Percentiles rank a stretch among this genome's conserved stretches.
These are phyloP conservation scores for Cinara cedri DNA, from an alignment of 2,888 invertebrate genomes.

Conservation along the genomic window DNA sequence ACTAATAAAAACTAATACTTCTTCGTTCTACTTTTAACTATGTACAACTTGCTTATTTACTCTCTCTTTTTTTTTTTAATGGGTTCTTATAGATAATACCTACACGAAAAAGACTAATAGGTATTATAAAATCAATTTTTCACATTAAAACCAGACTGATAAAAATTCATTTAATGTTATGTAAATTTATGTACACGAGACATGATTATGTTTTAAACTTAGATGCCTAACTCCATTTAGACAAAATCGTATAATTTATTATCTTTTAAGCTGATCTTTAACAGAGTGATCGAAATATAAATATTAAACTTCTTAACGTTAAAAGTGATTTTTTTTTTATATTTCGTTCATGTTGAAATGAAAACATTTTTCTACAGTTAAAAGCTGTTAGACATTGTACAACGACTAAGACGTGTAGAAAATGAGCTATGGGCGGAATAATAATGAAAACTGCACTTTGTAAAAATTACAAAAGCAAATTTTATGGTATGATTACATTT, in stretches of 20 bases:
- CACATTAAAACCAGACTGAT: too few relatives aligned
- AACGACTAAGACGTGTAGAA: constrained; percentile 12
- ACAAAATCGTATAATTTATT: not conserved
- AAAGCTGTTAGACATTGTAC: not conserved
- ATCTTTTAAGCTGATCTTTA: not conserved
- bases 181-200: too few relatives aligned
- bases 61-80: too few relatives aligned
- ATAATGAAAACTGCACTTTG: constrained; percentile 46
- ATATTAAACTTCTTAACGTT: not conserved
- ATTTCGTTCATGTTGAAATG: not conserved
- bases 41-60: too few relatives aligned
- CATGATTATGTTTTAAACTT: not conserved
- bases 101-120: too few relatives aligned
- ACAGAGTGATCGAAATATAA: not conserved
- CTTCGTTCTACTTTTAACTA: too few relatives aligned
- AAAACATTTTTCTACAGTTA: not conserved
- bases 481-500: constrained; percentile 16
- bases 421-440: constrained; percentile 50
- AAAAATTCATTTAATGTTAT: too few relatives aligned
- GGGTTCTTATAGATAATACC: too few relatives aligned
- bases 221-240: not conserved
- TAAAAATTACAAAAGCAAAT: constrained; percentile 35
- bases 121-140: too few relatives aligned
- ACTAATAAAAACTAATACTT: too few relatives aligned
- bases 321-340: constrained; percentile 18